phyloP scores from a whole-genome alignment of 2,888 invertebrate species.

The Clistopyga incitator region DNA sequence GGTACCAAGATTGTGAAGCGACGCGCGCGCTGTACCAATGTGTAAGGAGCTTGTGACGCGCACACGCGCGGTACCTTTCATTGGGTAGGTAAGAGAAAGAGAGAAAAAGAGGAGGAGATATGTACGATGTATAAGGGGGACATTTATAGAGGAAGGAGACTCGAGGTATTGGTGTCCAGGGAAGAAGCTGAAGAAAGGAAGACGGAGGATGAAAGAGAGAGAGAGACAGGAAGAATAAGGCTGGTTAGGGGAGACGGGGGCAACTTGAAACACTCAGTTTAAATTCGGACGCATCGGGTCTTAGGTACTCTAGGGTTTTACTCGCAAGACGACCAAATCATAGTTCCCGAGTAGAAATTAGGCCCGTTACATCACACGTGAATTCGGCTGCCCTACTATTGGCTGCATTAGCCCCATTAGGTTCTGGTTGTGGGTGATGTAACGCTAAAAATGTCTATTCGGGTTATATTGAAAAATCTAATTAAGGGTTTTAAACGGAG shows the following conservation, averaged over 20 bases:
- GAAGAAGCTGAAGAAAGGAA: slow-evolving; percentile 40
- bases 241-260: neutral
- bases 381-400: too few species aligned
- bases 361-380: too few species aligned
- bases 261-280: too few species aligned
- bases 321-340: too few species aligned
- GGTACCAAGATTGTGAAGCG: slow-evolving; percentile 79
- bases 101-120: slow-evolving; percentile 54
- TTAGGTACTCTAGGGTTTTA: too few species aligned
- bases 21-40: slow-evolving; percentile 54
- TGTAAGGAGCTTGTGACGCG: slow-evolving; percentile 44
- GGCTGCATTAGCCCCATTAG: too few species aligned
- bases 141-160: slow-evolving; percentile 1
- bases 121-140: neutral
- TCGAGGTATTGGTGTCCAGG: slow-evolving; percentile 20
- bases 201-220: slow-evolving; percentile 43
- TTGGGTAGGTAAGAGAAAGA: slow-evolving; percentile 58
- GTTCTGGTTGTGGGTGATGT: too few species aligned
- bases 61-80: neutral
- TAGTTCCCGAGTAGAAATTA: too few species aligned
- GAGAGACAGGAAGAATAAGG: slow-evolving; percentile 19
- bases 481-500: too few species aligned
- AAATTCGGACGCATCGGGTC: too few species aligned
- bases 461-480: too few species aligned
- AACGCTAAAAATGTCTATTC: too few species aligned